Conservation (phyloP, 2,888 invertebrate genomes). For the Harpalus rufipes region DNA sequence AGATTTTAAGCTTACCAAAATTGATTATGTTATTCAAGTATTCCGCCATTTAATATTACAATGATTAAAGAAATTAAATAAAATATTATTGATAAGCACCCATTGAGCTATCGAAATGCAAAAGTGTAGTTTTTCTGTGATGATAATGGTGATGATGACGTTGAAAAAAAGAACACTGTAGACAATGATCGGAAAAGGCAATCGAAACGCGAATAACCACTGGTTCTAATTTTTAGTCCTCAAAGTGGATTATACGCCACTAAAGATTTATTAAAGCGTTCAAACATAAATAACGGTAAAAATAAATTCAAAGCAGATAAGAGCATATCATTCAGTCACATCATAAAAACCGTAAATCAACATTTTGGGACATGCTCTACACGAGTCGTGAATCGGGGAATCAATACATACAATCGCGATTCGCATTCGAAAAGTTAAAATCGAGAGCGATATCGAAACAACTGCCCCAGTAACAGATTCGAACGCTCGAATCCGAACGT, state of each 20-base stretch:
- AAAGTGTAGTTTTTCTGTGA: no score
- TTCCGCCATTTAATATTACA: no score
- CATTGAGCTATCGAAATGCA: no score
- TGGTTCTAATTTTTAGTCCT: conserved; percentile 15
- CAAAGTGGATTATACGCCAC: conserved; percentile 25
- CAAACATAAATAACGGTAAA: conserved; percentile 45
- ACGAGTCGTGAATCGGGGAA: conserved; percentile 34
- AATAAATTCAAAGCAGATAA: conserved; percentile 44
- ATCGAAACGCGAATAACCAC: conserved; percentile 9
- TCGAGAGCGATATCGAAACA: conserved; percentile 51
- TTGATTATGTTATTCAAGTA: no score
- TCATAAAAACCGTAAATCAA: conserved; percentile 50
- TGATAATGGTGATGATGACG: no score
- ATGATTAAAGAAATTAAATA: no score
- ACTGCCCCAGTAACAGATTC: conserved; percentile 51
- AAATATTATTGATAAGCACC: no score
- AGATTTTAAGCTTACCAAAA: no score
- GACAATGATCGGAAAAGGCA: neutral
- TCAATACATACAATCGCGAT: conserved; percentile 49
- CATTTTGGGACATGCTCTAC: conserved; percentile 35
- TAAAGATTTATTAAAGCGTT: conserved; percentile 27
- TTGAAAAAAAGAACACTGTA: no score
- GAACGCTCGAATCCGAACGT: conserved; percentile 24
- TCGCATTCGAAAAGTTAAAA: conserved; percentile 55
- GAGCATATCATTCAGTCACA: conserved; percentile 49